Evolutionary conservation across 2,797 vertebrate genomes (phyloP), one percentile per base, ranked within the genome.

Genomic region (Sarcoramphus papa): DNA sequence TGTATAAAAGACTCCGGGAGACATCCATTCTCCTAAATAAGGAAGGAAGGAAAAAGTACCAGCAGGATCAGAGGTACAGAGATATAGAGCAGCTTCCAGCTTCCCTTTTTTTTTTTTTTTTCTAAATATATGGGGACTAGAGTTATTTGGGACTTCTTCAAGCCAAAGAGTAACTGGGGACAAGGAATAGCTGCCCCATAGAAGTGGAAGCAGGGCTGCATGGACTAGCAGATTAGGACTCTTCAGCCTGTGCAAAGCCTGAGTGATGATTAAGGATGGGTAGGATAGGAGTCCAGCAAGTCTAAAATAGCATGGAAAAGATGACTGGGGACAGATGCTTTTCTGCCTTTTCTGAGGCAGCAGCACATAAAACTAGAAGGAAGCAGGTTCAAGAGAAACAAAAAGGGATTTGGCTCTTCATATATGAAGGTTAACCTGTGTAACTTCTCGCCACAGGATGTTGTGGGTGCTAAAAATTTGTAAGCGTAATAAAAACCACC

Each of bases 101-200:
- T 83, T 24, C 4, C 1, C 33, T 35, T 56, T 59, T 47, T 12
- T 4, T 3, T 53, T 27, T 24, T 35, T 28, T 41, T 13, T 11
- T 7, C 28, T 22, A 28, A 35, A 41, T 22, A 27, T 28, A 10
- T 51, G 14, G 43, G 7, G 4, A 37, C 35, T 40, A 28, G 6
- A 7, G 12, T 79, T 90, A 56, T 73, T 23, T 74, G 18, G 4
- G 63, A 70, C 21, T 79, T 68, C 22, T 80, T 60, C 43, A 88
- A 80, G 24, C 31, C 53, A 53, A 73, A 65, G 41, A 73, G 30
- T 68, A 80, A 83, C 0, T 37, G n/a, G 20, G 14, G 37, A 60
- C 72, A 90, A 83, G 47, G 31, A 83, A 10, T 3, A 69, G 7
- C 25, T 2, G 0, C 6, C 10, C 33, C 0, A 0, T 6, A 63